Base-by-base conservation (phyloP, 2,797 vertebrate genomes). In the Pangasius macronema region DNA sequence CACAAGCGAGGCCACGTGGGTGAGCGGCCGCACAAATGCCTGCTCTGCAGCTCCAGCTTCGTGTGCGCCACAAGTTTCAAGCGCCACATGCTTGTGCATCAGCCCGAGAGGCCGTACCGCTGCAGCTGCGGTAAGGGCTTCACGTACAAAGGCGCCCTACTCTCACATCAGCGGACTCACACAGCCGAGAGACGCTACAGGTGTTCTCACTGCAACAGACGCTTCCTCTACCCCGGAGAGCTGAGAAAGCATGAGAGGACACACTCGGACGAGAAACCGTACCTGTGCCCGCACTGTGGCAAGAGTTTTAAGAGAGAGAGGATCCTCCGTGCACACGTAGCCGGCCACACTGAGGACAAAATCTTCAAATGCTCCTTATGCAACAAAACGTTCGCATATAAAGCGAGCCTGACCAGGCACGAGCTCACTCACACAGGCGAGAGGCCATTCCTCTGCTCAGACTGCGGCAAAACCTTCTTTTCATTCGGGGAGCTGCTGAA, bases 121-220 rank as follows among this genome's bases (percentile, higher is more conserved):
- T 96, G 95, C 90, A 93, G 87, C 89, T 96, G 94, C 1, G 95
- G 95, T 0, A 96, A 96, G 89, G 94, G 92, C 89, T 96, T 96
- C 1, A 89, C 93, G 8, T 93, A 94, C 91, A 90, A 91, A 24
- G 93, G 94, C 0, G 94, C 95, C 0, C 93, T 96, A n/a, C 93
- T 92, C 0, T 93, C 94, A 3, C 95, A 95, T 88, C 93, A 94
- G 5, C 93, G 93, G 42, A 94, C 89, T 33, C 94, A 96, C 81
- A 91, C 90, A 1, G 92, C 92, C 22, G 95, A 95, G 49, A 90
- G 94, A 36, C 94, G 94, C 0, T 94, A 95, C 89, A 79, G 1
- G 0, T 96, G 95, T 51, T 7, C 87, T 0, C 93, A 93, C 83
- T 96, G 95, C 0, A 94, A 92, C 13, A 95, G 94, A 76, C 93